Percentiles rank a stretch among this genome's conserved stretches.
Conservation (phyloP, 2,797 vertebrate species). For the Pelobates cultripes region DNA sequence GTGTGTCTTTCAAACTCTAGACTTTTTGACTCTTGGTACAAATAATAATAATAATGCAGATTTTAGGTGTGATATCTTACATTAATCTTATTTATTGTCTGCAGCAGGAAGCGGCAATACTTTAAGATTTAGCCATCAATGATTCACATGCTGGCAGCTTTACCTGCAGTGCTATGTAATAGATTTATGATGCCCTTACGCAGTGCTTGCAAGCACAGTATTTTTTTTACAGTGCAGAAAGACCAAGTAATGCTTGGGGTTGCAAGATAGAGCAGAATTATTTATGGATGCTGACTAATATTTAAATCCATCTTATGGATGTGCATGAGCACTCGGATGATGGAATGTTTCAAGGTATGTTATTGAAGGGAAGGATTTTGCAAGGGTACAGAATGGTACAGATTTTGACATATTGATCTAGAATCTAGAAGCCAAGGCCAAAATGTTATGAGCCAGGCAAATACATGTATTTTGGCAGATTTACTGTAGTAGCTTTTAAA, state of each 20-base stretch:
- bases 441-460: too few species aligned
- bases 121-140: constrained; percentile 2
- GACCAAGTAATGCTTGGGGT: background rate
- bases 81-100: constrained; percentile 37
- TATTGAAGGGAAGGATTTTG: background rate
- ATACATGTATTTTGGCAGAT: too few species aligned
- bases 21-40: too few species aligned
- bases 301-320: constrained; percentile 30
- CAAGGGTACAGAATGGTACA: background rate
- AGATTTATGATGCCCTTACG: constrained; percentile 36
- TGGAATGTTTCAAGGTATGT: constrained; percentile 15
- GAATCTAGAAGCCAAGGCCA: too few species aligned
- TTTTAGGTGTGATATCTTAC: constrained; percentile 10
- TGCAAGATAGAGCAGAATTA: background rate
- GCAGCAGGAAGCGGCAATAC: constrained; percentile 8
- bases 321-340: constrained; percentile 1
- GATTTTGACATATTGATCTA: too few species aligned
- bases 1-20: too few species aligned
- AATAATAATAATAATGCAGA: too few species aligned
- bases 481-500: too few species aligned
- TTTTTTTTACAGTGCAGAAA: background rate
- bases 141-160: constrained; percentile 23
- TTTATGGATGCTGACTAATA: constrained; percentile 30
- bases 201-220: background rate
- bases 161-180: constrained; percentile 24